phyloP scores from a whole-genome alignment of 1,140 invertebrate species.

The Nephotettix cincticeps region DNA sequence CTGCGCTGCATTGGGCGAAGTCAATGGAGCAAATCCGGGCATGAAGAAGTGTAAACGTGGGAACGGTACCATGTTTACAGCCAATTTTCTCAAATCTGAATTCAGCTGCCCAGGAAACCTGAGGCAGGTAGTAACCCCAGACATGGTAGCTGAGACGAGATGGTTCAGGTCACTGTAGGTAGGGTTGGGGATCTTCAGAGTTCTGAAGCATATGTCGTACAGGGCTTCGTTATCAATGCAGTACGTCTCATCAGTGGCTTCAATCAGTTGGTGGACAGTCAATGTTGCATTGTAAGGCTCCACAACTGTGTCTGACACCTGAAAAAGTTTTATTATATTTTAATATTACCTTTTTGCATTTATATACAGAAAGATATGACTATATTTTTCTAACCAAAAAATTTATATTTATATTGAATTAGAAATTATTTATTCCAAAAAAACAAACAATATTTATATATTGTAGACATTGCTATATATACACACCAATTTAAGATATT shows the following conservation, averaged over 20 bases:
- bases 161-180: slow-evolving; percentile 62
- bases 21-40: slow-evolving; percentile 74
- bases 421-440: too few species aligned
- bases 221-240: slow-evolving; percentile 60
- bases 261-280: slow-evolving; percentile 56
- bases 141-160: slow-evolving; percentile 58
- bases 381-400: too few species aligned
- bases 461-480: too few species aligned
- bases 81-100: slow-evolving; percentile 83
- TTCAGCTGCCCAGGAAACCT: slow-evolving; percentile 71
- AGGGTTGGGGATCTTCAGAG: slow-evolving; percentile 54
- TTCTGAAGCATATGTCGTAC: slow-evolving; percentile 59
- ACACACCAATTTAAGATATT: too few species aligned
- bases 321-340: too few species aligned
- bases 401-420: too few species aligned
- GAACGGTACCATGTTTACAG: slow-evolving; percentile 89
- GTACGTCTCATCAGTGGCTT: slow-evolving; percentile 58
- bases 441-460: too few species aligned
- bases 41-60: slow-evolving; percentile 85
- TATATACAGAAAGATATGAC: too few species aligned
- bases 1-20: slow-evolving; percentile 56
- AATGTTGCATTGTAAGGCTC: slow-evolving; percentile 60
- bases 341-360: too few species aligned
- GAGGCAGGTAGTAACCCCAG: slow-evolving; percentile 60
- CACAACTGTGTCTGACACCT: slow-evolving; percentile 59